These are phyloP conservation scores for Phymastichus coffea DNA, from an alignment of 1,140 invertebrate species.

Conservation along the genomic window DNA sequence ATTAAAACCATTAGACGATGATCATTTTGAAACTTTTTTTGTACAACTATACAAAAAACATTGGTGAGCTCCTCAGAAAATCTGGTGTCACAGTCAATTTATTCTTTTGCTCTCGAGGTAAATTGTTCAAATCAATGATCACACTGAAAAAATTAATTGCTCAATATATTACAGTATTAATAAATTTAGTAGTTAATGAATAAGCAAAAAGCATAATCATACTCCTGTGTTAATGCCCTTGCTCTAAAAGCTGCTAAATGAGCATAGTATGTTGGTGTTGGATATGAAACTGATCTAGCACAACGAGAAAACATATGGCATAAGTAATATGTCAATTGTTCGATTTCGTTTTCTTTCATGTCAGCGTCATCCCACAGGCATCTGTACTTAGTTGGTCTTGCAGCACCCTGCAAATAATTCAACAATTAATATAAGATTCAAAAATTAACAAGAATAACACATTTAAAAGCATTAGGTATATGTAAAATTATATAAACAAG, in stretches of 20 bases:
- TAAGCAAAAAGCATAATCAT: conserved; percentile 41
- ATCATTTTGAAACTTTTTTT: no score
- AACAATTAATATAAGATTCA: no score
- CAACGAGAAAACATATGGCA: conserved; percentile 90
- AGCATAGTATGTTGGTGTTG: conserved; percentile 91
- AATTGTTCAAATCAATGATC: conserved; percentile 27
- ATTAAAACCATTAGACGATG: no score
- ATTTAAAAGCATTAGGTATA: no score
- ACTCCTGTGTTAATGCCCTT: conserved; percentile 55
- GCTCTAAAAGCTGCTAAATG: conserved; percentile 87
- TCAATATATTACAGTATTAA: no score
- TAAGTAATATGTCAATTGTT: conserved; percentile 80
- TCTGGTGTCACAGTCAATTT: conserved; percentile 30
- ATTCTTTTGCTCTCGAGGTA: conserved; percentile 32
- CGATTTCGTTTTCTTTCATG: conserved; percentile 75
- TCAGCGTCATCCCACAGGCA: conserved; percentile 79
- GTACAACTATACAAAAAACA: conserved; percentile 52
- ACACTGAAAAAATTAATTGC: no score
- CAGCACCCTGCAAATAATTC: conserved; percentile 76
- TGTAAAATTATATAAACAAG: no score
- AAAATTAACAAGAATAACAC: no score
- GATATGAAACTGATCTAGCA: conserved; percentile 85
- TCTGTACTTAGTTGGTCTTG: conserved; percentile 85
- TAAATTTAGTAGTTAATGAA: no score
- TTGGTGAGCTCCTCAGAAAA: conserved; percentile 37